Conservation (phyloP, 2,888 invertebrate genomes). For the Ectobius pallidus region DNA sequence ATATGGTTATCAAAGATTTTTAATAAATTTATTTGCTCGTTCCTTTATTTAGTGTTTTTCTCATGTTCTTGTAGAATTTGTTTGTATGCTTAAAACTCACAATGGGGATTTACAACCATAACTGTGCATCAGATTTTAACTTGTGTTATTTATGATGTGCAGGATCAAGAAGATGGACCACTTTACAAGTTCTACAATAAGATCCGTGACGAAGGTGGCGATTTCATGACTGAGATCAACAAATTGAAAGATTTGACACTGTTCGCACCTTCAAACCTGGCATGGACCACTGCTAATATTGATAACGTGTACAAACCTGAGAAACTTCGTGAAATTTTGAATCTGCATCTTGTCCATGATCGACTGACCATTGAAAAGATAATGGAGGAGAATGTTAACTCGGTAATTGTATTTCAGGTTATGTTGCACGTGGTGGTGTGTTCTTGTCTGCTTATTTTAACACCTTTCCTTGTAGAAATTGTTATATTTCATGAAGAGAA, state of each 20-base stretch:
- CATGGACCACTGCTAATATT: constrained; percentile 78
- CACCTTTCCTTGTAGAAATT: neutral
- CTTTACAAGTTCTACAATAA: constrained; percentile 83
- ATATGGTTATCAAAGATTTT: too few relatives aligned
- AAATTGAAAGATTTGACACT: constrained; percentile 77
- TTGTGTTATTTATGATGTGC: constrained; percentile 44
- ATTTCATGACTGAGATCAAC: constrained; percentile 74
- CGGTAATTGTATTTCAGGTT: constrained; percentile 59
- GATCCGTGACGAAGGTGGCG: constrained; percentile 76
- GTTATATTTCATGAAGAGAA: neutral
- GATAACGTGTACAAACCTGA: constrained; percentile 68
- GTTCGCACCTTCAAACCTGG: constrained; percentile 89
- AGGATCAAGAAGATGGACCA: constrained; percentile 77
- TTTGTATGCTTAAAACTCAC: too few relatives aligned
- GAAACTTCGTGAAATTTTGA: constrained; percentile 76
- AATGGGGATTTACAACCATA: too few relatives aligned
- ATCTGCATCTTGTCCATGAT: constrained; percentile 81
- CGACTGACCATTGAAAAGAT: constrained; percentile 77
- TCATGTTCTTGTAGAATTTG: too few relatives aligned
- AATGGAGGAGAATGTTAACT: constrained; percentile 70
- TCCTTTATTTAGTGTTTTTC: too few relatives aligned
- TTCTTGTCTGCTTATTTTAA: neutral
- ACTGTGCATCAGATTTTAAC: too few relatives aligned
- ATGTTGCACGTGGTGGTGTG: neutral
- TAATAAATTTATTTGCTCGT: too few relatives aligned